Conservation (phyloP, 2,888 invertebrate species). For the Sphaerophoria rueppellii region DNA sequence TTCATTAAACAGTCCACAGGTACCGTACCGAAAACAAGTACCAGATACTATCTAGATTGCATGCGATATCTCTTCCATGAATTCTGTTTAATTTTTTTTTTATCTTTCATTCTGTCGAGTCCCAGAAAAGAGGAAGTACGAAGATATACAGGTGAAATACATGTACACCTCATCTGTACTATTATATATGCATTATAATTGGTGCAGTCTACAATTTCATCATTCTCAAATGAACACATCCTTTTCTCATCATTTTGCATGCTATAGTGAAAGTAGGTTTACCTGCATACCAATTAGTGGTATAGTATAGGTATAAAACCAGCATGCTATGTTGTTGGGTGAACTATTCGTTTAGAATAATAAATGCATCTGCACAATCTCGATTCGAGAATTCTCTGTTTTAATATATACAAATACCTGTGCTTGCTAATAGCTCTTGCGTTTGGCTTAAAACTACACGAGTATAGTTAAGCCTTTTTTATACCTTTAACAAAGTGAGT, state of each 20-base stretch:
- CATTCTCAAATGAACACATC: slow-evolving; percentile 52
- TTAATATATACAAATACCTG: slow-evolving; percentile 1
- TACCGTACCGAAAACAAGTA: background rate
- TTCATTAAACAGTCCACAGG: slow-evolving; percentile 27
- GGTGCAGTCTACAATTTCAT: slow-evolving; percentile 38
- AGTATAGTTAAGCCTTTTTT: background rate
- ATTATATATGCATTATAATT: slow-evolving; percentile 14
- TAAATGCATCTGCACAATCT: slow-evolving; percentile 39
- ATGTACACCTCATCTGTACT: background rate
- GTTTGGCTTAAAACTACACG: slow-evolving; percentile 4
- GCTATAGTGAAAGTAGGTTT: slow-evolving; percentile 28
- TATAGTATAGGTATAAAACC: background rate
- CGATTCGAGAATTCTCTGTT: slow-evolving; percentile 16
- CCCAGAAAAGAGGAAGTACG: background rate
- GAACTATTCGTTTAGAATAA: slow-evolving; percentile 2
- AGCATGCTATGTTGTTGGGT: background rate
- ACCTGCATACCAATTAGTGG: slow-evolving; percentile 47
- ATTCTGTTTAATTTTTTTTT: background rate
- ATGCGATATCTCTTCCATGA: slow-evolving; percentile 1
- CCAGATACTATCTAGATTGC: background rate
- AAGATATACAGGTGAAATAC: background rate
- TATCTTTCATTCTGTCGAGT: background rate
- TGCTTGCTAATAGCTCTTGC: slow-evolving; percentile 23
- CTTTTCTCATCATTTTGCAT: slow-evolving; percentile 43
- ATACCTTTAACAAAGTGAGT: no score